Percentiles rank a stretch among this genome's conserved stretches.
Evolutionary conservation across 23 tunicate species (phyloP).

Genomic region (Ascidia mentula): DNA sequence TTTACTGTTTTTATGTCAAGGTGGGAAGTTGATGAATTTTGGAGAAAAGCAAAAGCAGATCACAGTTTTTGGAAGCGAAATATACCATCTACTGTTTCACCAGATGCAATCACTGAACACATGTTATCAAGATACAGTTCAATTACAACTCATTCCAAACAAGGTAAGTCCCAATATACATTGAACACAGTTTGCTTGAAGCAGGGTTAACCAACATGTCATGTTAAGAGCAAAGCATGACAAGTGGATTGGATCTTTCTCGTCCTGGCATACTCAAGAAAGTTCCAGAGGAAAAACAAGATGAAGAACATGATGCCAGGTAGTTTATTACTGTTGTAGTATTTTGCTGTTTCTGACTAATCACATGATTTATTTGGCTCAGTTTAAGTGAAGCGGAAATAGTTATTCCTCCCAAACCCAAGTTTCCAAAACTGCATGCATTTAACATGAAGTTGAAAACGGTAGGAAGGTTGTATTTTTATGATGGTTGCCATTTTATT

Average conservation of each 20-base stretch:
- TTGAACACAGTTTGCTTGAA: background rate
- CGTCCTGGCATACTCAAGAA: background rate
- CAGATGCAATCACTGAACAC: constrained; percentile 46
- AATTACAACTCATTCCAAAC: constrained; percentile 18
- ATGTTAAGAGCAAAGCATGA: background rate
- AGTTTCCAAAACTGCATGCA: constrained; percentile 62
- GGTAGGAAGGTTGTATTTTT: background rate
- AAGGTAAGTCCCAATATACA: background rate
- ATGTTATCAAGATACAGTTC: constrained; percentile 53
- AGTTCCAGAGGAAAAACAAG: background rate
- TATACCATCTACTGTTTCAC: constrained; percentile 23
- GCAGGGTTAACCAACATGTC: background rate
- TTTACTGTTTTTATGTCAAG: constrained; percentile 2
- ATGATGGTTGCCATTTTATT: background rate
- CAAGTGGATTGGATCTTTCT: background rate
- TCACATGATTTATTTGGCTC: background rate
- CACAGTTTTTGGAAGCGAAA: constrained; percentile 18
- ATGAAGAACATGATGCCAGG: background rate
- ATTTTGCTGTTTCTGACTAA: background rate
- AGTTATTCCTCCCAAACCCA: constrained; percentile 39
- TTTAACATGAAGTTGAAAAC: constrained; percentile 27
- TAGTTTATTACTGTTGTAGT: too few relatives aligned
- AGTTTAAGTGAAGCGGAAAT: constrained; percentile 23
- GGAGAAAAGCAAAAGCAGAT: constrained; percentile 36
- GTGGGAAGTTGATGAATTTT: constrained; percentile 46